Evolutionary conservation across 1,140 invertebrate genomes (phyloP).

Genomic region (Habropoda laboriosa): DNA sequence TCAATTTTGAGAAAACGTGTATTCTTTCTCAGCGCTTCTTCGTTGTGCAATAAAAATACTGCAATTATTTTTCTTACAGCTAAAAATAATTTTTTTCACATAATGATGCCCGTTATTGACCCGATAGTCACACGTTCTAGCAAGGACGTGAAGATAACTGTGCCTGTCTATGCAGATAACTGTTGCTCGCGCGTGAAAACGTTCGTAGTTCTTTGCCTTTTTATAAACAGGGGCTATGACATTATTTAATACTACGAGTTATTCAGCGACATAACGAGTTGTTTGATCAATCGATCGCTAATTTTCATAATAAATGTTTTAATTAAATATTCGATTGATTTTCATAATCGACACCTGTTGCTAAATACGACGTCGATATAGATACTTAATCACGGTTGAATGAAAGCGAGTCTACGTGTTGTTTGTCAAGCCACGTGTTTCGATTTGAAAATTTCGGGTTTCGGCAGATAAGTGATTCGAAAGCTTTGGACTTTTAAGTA

Average conservation of each 20-base stretch:
- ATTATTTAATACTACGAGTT: background rate
- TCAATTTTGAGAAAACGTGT: too few species aligned
- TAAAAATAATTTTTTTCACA: background rate
- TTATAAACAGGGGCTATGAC: background rate
- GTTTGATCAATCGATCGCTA: background rate
- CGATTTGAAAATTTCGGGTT: background rate
- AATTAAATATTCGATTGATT: background rate
- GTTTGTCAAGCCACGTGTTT: background rate
- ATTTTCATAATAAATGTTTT: background rate
- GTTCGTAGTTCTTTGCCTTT: background rate
- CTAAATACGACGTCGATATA: too few species aligned
- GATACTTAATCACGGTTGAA: background rate
- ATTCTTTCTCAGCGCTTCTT: too few species aligned
- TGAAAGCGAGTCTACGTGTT: too few species aligned
- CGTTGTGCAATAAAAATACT: background rate
- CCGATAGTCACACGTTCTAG: background rate
- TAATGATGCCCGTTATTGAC: background rate
- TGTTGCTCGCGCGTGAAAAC: background rate
- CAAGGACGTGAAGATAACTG: slow-evolving; percentile 22
- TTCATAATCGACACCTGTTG: slow-evolving; percentile 3
- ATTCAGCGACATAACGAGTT: background rate
- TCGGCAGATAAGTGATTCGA: too few species aligned
- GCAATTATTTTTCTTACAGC: background rate
- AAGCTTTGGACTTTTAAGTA: too few species aligned
- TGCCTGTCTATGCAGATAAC: slow-evolving; percentile 12